These are phyloP conservation scores for Limonius californicus DNA, from an alignment of 1,140 invertebrate species.

Conservation along the genomic window DNA sequence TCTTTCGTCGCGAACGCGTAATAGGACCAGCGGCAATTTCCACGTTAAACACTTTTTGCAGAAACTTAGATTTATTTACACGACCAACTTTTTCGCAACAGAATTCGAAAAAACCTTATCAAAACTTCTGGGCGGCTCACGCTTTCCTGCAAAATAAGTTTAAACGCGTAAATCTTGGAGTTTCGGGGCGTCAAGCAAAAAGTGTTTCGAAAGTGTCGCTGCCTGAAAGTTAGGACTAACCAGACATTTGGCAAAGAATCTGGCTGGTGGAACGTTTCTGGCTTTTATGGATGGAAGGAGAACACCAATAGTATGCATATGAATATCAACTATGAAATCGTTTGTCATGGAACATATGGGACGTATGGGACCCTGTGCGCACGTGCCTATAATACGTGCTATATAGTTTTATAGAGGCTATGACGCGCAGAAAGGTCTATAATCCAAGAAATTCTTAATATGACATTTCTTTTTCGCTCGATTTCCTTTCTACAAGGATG, in stretches of 20 bases:
- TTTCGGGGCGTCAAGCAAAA: not conserved
- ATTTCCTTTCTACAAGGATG: conserved; percentile 2
- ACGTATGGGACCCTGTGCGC: conserved; percentile 1
- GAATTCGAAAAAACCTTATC: not conserved
- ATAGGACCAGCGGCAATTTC: not conserved
- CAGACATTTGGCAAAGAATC: not conserved
- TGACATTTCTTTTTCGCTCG: conserved; percentile 3
- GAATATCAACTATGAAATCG: conserved; percentile 14
- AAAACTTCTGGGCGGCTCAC: not conserved
- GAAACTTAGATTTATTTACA: conserved; percentile 1
- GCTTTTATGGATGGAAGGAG: not conserved
- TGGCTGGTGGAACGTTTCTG: not conserved
- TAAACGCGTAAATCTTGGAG: not conserved
- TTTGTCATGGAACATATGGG: conserved; percentile 1
- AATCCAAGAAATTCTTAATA: conserved; percentile 11
- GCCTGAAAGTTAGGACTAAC: not conserved
- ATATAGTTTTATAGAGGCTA: conserved; percentile 8
- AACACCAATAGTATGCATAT: conserved; percentile 11
- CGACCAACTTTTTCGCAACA: not conserved
- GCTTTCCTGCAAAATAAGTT: not conserved
- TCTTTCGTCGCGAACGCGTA: no score
- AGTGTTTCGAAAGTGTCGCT: not conserved
- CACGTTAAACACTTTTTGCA: not conserved
- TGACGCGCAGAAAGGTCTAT: conserved; percentile 3
- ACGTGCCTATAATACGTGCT: conserved; percentile 8